Evolutionary conservation across 2,888 invertebrate species (phyloP).

Genomic region (Allophyes oxyacanthae): DNA sequence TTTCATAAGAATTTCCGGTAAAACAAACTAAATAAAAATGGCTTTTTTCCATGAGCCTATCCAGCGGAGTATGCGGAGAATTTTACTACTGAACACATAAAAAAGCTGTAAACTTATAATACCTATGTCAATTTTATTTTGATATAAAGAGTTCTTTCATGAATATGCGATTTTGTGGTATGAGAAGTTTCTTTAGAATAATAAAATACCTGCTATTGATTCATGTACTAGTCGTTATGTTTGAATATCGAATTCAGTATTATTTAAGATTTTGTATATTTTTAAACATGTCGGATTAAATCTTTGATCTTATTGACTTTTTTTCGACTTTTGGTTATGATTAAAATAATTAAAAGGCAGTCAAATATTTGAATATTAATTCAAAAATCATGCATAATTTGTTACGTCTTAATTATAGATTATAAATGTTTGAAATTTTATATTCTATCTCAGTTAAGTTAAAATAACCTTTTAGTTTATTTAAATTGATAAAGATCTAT

Average conservation of each 20-base stretch:
- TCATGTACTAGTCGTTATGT: background rate
- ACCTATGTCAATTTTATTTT: constrained; percentile 37
- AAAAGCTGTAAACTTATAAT: constrained; percentile 38
- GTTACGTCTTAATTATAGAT: constrained; percentile 12
- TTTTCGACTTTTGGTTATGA: background rate
- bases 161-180: constrained; percentile 15
- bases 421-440: no score
- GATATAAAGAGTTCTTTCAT: constrained; percentile 33
- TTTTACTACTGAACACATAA: constrained; percentile 40
- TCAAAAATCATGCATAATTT: constrained; percentile 10
- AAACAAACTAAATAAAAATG: constrained; percentile 41
- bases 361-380: background rate
- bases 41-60: constrained; percentile 41
- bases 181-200: background rate
- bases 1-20: constrained; percentile 45
- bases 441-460: no score
- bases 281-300: constrained; percentile 1
- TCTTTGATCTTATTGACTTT: constrained; percentile 18
- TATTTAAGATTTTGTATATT: constrained; percentile 10
- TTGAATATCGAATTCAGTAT: constrained; percentile 20
- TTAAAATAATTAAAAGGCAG: no score
- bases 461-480: background rate
- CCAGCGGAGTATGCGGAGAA: constrained; percentile 21
- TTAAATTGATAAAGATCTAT: no score
- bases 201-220: constrained; percentile 1